Evolutionary conservation across 2,797 vertebrate species (phyloP).

Genomic region (Hemibagrus guttatus): DNA sequence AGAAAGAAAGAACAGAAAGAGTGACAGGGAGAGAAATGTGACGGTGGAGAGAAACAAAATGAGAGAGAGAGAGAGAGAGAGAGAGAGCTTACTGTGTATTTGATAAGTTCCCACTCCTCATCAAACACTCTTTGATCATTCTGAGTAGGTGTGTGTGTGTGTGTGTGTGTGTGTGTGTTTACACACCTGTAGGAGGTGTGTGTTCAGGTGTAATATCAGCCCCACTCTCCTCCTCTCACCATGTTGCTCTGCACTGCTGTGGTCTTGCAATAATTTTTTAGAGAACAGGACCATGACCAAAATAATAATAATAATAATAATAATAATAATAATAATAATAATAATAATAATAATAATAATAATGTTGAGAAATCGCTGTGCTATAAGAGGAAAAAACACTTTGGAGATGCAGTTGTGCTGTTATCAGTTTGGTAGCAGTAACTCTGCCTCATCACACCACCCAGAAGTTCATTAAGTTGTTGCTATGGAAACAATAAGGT

Average conservation of each 20-base stretch:
- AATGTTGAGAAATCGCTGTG: neutral
- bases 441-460: neutral
- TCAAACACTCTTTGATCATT: conserved; percentile 4
- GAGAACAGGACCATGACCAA: no score
- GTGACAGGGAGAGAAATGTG: neutral
- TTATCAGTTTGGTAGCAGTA: neutral
- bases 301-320: no score
- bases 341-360: no score
- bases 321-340: no score
- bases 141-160: conserved; percentile 20
- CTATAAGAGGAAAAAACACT: neutral
- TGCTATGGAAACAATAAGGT: no score
- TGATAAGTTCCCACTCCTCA: neutral
- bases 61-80: neutral
- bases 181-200: conserved; percentile 27
- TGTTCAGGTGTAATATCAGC: neutral
- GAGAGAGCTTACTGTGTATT: neutral
- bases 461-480: no score
- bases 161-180: conserved; percentile 32
- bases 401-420: neutral
- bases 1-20: neutral
- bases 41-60: neutral
- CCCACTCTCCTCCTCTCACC: neutral
- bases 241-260: neutral
- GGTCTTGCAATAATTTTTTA: no score